Conservation (phyloP, 2,888 invertebrate species). For the Agonopterix heracliana region DNA sequence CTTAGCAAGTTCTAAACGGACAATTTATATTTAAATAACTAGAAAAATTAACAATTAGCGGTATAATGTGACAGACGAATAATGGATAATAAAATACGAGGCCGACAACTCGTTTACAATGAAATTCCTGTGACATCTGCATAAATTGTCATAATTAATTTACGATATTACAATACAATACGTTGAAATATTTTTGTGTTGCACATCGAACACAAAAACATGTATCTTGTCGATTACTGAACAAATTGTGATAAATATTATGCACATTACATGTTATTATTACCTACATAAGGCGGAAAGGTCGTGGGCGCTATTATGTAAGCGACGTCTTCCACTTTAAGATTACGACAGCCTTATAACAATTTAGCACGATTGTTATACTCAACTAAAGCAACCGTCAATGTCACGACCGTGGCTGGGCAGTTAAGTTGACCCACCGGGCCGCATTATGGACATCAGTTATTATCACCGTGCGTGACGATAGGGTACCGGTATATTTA, state of each 20-base stretch:
- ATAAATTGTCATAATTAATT: slow-evolving; percentile 10
- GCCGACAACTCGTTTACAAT: slow-evolving; percentile 13
- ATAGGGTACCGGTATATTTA: background rate
- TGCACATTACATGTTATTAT: slow-evolving; percentile 10
- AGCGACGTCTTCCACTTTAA: slow-evolving; percentile 24
- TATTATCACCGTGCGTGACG: slow-evolving; percentile 19
- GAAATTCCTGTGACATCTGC: slow-evolving; percentile 10
- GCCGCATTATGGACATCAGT: slow-evolving; percentile 29
- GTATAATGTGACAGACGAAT: slow-evolving; percentile 2
- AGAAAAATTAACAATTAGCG: slow-evolving; percentile 3
- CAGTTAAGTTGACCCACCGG: slow-evolving; percentile 38
- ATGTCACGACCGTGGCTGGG: slow-evolving; percentile 60
- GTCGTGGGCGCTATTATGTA: slow-evolving; percentile 45
- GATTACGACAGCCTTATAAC: slow-evolving; percentile 35
- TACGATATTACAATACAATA: background rate
- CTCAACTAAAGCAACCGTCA: slow-evolving; percentile 35
- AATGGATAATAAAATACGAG: slow-evolving; percentile 12
- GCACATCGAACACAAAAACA: background rate
- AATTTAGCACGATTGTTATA: slow-evolving; percentile 42
- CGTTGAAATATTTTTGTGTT: background rate
- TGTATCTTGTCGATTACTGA: slow-evolving; percentile 19
- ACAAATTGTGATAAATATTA: slow-evolving; percentile 22
- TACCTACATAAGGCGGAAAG: slow-evolving; percentile 25
- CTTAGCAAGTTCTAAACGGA: background rate
- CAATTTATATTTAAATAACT: background rate